Conservation (phyloP, 64 coral and sea anemone species). For the Montipora capricornis region DNA sequence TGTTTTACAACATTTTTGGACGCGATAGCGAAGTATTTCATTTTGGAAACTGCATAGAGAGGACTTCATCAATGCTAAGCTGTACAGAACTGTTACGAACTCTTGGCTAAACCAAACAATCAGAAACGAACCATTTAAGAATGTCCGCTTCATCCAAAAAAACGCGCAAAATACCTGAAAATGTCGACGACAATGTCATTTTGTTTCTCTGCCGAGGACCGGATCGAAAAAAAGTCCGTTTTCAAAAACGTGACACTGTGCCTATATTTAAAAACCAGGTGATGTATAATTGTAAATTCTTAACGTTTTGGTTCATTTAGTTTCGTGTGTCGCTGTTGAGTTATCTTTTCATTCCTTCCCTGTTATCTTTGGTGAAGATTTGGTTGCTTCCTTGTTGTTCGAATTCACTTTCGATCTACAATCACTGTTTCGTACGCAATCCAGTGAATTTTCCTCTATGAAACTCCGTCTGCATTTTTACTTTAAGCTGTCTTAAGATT, state of each 20-base stretch:
- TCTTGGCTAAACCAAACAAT: not conserved
- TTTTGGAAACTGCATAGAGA: not conserved
- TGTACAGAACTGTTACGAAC: not conserved
- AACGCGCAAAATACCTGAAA: slow-evolving; percentile 46
- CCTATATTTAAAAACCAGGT: slow-evolving; percentile 85
- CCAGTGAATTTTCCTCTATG: too few relatives aligned
- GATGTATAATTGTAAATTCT: not conserved
- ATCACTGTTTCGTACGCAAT: too few relatives aligned
- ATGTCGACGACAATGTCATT: slow-evolving; percentile 43
- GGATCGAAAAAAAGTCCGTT: slow-evolving; percentile 60
- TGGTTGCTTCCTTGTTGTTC: not conserved
- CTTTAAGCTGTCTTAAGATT: too few relatives aligned
- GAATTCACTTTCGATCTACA: not conserved
- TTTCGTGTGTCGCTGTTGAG: too few relatives aligned
- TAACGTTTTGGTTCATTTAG: not conserved
- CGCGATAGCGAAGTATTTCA: not conserved
- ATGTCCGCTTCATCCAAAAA: not conserved
- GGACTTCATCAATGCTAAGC: not conserved
- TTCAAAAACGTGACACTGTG: slow-evolving; percentile 61
- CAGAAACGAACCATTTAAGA: not conserved
- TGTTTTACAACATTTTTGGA: not conserved
- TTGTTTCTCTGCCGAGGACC: slow-evolving; percentile 77
- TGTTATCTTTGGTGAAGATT: too few relatives aligned
- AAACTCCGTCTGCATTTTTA: too few relatives aligned
- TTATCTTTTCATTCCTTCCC: too few relatives aligned